phyloP scores from a whole-genome alignment of 2,797 vertebrate species.

The Pitangus sulphuratus region DNA sequence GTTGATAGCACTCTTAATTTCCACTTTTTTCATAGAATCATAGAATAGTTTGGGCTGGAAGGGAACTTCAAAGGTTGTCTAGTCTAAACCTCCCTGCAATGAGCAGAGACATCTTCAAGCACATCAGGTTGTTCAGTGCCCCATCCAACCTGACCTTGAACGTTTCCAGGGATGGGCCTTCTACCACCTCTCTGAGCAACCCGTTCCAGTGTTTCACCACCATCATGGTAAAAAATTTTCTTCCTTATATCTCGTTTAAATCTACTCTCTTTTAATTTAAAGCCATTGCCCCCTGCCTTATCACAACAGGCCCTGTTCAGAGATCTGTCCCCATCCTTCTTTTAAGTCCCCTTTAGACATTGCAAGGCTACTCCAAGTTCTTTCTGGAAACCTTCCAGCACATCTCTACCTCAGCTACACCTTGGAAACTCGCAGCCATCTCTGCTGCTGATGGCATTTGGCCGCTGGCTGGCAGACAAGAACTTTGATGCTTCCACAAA shows the following conservation, averaged over 20 bases:
- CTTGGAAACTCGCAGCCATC: not conserved
- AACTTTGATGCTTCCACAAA: not conserved
- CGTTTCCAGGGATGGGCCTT: not conserved
- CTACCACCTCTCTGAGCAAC: not conserved
- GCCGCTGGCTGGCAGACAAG: not conserved
- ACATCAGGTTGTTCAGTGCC: not conserved
- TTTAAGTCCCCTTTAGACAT: too few relatives aligned
- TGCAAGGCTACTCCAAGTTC: not conserved
- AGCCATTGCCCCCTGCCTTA: not conserved
- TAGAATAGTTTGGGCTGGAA: not conserved
- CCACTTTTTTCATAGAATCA: not conserved
- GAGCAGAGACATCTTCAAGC: not conserved
- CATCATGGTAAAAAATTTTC: not conserved
- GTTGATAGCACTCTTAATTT: not conserved
- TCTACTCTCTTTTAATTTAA: not conserved
- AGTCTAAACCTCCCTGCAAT: too few relatives aligned
- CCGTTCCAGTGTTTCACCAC: not conserved
- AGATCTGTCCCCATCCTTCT: not conserved
- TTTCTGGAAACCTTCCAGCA: not conserved
- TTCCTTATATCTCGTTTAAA: not conserved
- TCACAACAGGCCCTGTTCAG: not conserved
- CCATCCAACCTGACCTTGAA: not conserved
- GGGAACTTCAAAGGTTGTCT: not conserved
- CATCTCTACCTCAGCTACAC: not conserved
- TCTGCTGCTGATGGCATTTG: not conserved